Evolutionary conservation across 2,113 vertebrate genomes (phyloP).

Genomic region (Tenebrosternarchus preto): DNA sequence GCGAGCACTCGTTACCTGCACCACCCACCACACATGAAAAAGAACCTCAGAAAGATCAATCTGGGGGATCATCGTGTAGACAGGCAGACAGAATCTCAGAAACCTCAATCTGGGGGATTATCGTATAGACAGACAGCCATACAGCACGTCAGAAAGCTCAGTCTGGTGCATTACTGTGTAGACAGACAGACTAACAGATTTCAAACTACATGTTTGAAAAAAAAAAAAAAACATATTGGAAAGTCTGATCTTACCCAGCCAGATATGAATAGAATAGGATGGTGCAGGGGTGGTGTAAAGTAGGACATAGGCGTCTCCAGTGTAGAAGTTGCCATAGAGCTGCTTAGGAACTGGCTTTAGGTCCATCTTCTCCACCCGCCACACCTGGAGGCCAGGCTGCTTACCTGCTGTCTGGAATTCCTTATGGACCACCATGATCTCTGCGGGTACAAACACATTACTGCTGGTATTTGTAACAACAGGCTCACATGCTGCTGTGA

Average conservation of each 20-base stretch:
- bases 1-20: slow-evolving; percentile 63
- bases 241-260: slow-evolving; percentile 66
- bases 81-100: background rate
- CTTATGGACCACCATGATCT: slow-evolving; percentile 65
- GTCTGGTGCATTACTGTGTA: too few species aligned
- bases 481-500: background rate
- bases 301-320: slow-evolving; percentile 71
- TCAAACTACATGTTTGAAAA: background rate
- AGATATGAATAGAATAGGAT: slow-evolving; percentile 66
- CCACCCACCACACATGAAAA: background rate
- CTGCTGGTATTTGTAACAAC: background rate
- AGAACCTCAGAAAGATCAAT: background rate
- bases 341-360: slow-evolving; percentile 59
- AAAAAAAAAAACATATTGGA: background rate
- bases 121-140: background rate
- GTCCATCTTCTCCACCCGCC: slow-evolving; percentile 75
- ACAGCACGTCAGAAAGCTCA: too few species aligned
- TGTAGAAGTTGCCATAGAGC: slow-evolving; percentile 68
- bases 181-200: too few species aligned
- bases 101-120: background rate
- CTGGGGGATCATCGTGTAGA: background rate
- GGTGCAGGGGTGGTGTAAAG: slow-evolving; percentile 59
- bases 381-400: slow-evolving; percentile 72
- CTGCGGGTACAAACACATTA: slow-evolving; percentile 36
- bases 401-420: slow-evolving; percentile 71